Evolutionary conservation across 2,797 vertebrate genomes (phyloP).

Genomic region (Pitangus sulphuratus): DNA sequence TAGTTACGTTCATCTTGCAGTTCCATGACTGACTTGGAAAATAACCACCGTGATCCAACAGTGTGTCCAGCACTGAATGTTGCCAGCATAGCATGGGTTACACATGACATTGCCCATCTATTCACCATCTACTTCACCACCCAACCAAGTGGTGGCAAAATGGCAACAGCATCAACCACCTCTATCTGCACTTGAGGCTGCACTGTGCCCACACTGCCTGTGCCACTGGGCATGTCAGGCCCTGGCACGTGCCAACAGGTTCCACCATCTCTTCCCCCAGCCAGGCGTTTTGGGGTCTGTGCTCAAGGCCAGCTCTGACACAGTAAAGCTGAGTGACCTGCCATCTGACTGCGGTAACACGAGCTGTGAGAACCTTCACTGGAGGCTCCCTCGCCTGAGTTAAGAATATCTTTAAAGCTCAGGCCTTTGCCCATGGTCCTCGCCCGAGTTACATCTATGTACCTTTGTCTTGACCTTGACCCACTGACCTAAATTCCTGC

Average conservation of each 20-base stretch:
- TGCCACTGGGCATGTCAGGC: too few species aligned
- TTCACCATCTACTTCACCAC: background rate
- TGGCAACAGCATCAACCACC: background rate
- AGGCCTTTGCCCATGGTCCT: background rate
- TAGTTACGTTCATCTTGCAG: background rate
- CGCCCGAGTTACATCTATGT: background rate
- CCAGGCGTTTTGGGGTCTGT: background rate
- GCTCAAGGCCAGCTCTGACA: background rate
- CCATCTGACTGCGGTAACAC: background rate
- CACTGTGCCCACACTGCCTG: background rate
- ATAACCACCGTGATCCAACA: background rate
- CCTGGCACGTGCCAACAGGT: background rate
- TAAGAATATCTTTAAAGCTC: background rate
- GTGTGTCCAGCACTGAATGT: background rate
- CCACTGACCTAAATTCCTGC: background rate
- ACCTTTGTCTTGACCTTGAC: background rate
- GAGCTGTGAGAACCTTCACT: fast-evolving
- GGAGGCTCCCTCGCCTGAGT: background rate
- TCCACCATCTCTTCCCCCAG: background rate
- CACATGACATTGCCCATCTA: background rate
- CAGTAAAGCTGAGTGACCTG: background rate
- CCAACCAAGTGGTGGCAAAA: background rate
- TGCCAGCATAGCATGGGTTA: background rate
- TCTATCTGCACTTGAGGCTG: background rate
- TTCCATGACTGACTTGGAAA: background rate